Conservation (phyloP, 2,113 vertebrate genomes). For the Sorex araneus region DNA sequence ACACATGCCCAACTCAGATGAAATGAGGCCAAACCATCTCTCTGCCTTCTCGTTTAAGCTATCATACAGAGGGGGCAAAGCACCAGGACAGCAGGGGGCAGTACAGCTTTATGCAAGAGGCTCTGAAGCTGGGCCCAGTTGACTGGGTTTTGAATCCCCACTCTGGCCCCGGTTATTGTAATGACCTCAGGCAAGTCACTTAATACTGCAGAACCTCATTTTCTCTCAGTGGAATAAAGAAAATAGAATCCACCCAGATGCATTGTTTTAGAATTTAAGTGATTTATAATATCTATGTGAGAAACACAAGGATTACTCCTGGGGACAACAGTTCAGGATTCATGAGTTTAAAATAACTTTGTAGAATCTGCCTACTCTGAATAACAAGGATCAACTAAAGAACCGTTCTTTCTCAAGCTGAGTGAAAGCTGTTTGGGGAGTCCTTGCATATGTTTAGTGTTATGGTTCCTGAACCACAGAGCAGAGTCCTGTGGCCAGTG, state of each 20-base stretch:
- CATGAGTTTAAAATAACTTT: background rate
- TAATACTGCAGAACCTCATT: constrained; percentile 26
- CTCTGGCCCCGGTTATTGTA: background rate
- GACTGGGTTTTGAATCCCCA: constrained; percentile 7
- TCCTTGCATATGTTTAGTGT: background rate
- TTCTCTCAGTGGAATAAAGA: constrained; percentile 63
- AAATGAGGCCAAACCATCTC: background rate
- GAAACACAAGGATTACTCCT: background rate
- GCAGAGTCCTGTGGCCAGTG: background rate
- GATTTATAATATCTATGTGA: constrained; percentile 24
- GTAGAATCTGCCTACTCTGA: background rate
- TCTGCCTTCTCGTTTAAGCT: constrained; percentile 24
- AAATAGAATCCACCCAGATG: background rate
- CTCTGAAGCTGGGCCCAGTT: background rate
- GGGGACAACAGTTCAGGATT: background rate
- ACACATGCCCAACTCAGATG: background rate
- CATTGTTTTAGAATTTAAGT: constrained; percentile 32
- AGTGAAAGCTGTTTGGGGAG: constrained; percentile 41
- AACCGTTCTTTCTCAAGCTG: constrained; percentile 51
- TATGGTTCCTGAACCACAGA: background rate
- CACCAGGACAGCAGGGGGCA: background rate
- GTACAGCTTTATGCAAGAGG: background rate
- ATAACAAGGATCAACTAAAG: constrained; percentile 15
- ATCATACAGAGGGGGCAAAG: background rate
- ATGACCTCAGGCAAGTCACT: background rate